Conservation (phyloP, 2,113 vertebrate species). For the Ploceus nigricollis region DNA sequence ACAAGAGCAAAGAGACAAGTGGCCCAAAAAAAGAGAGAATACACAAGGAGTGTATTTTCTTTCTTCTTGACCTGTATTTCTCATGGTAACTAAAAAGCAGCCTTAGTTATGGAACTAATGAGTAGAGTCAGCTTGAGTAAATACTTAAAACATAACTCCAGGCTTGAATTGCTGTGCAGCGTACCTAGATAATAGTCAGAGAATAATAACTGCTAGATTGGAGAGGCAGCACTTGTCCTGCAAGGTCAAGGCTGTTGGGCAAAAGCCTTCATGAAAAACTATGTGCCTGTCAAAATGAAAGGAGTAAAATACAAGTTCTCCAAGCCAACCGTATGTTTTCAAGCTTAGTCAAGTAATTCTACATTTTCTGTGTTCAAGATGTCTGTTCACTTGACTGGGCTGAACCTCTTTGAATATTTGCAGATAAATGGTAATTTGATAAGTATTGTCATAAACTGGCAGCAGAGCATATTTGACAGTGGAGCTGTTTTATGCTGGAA, state of each 20-base stretch:
- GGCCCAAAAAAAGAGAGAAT: neutral
- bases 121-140: neutral
- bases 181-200: neutral
- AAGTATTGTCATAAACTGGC: neutral
- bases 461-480: neutral
- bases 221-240: neutral
- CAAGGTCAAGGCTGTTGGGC: neutral
- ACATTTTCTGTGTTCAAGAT: neutral
- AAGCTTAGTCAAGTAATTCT: neutral
- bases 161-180: neutral
- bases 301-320: neutral
- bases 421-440: neutral
- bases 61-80: neutral
- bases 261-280: neutral
- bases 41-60: neutral
- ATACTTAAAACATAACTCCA: neutral
- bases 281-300: neutral
- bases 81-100: neutral
- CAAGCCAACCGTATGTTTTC: neutral
- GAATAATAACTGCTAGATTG: neutral
- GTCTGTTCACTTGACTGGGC: neutral
- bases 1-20: neutral
- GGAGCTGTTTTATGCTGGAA: neutral
- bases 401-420: neutral
- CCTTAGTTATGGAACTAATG: neutral